These are phyloP conservation scores for Stegostoma tigrinum DNA, from an alignment of 2,113 vertebrate species.

Conservation along the genomic window DNA sequence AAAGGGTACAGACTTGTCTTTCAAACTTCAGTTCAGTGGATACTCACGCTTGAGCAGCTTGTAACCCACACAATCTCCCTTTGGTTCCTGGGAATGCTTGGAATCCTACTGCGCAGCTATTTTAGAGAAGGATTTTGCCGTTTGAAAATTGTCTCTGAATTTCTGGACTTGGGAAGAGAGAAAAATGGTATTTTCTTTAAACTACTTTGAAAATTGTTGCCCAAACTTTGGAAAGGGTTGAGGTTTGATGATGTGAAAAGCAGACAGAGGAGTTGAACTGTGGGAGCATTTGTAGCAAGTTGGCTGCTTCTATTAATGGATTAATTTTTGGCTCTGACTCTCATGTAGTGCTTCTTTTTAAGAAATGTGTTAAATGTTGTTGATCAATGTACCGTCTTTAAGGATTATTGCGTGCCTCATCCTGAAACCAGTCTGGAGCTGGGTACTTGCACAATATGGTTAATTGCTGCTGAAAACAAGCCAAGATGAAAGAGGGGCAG, in stretches of 20 bases:
- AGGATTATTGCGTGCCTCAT: neutral
- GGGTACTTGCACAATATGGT: neutral
- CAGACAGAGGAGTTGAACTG: neutral
- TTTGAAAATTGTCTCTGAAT: neutral
- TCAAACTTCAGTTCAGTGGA: neutral
- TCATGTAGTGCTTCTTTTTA: neutral
- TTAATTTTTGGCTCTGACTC: neutral
- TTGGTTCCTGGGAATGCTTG: slow-evolving; percentile 1
- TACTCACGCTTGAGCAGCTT: neutral
- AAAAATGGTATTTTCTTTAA: neutral
- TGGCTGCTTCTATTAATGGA: neutral
- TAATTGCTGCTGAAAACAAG: neutral
- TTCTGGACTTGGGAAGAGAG: neutral
- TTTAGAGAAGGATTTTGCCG: neutral
- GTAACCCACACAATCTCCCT: neutral
- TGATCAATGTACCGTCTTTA: neutral
- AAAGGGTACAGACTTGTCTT: neutral
- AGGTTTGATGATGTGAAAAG: neutral
- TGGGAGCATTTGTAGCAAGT: neutral
- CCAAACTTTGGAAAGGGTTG: neutral
- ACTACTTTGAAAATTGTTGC: neutral
- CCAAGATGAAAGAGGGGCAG: neutral
- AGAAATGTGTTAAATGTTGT: neutral
- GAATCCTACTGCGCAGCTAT: neutral
- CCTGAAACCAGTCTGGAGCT: neutral